Base-by-base conservation (phyloP, 2,888 invertebrate species). In the Agapetus fuscipes region DNA sequence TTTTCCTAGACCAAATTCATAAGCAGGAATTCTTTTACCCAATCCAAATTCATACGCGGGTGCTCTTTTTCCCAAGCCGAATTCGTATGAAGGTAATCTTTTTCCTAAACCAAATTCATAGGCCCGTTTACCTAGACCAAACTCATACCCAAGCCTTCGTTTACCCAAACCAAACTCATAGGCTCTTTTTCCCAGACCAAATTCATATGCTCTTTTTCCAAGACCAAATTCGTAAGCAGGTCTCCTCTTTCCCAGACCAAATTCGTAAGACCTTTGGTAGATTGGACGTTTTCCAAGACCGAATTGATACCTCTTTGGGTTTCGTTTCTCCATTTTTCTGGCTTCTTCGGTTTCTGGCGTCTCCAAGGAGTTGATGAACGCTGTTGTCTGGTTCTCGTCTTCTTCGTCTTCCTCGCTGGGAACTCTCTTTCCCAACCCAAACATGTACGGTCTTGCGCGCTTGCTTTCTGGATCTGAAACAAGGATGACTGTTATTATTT, bases 401-500 rank as follows among this genome's bases (percentile, higher is more conserved):
- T n/a, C n/a, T 33, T 10, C 62, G 13, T 61, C 61, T 9, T 54
- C 55, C n/a, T 28, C 45, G 9, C 5, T 69, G 4, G 20, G 9
- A 20, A 9, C 65, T 9, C 82, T 70, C 50, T 81, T 76, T 1
- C 82, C 82, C n/a, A 82, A 62, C 0, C 82, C 82, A 52, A 82
- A 81, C 16, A 77, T 74, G 60, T 80, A 82, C 1, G 76, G 75
- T 15, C 76, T 72, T 17, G 72, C 70, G 39, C 80, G 71, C 58
- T 81, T 77, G 27, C 55, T 52, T 49, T 64, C 62, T 40, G 60
- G 62, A 20, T 52, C 69, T 70, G 58, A 17, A 42, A 50, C 33
- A 17, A 39, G 17, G 24, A 6, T 20, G 20, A 20, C 20, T 20
- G 20, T 20, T 20, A 20, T 20, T 20, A 20, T 9, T n/a, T n/a